Percentiles rank a stretch among this genome's conserved stretches.
These are phyloP conservation scores for Sceloporus tristichus DNA, from an alignment of 2,113 vertebrate species.

Conservation along the genomic window DNA sequence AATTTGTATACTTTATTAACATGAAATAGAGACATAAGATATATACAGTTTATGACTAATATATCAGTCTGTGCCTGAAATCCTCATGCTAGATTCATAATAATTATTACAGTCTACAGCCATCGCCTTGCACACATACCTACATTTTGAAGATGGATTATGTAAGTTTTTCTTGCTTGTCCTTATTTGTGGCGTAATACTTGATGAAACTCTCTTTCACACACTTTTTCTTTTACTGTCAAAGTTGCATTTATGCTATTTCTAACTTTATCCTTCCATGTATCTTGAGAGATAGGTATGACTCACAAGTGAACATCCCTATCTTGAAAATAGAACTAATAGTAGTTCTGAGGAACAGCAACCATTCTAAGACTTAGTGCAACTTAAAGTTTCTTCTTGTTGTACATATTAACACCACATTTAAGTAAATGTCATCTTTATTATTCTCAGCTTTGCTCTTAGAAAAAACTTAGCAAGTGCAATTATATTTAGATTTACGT, in stretches of 20 bases:
- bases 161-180: not conserved
- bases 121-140: not conserved
- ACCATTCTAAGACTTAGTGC: not conserved
- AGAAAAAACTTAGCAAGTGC: constrained; percentile 21
- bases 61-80: not conserved
- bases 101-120: not conserved
- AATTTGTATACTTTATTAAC: too few relatives aligned
- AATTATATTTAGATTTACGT: constrained; percentile 26
- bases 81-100: not conserved
- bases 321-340: not conserved
- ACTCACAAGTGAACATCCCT: not conserved
- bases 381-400: constrained; percentile 44
- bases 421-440: constrained; percentile 50
- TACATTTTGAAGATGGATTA: not conserved
- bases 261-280: not conserved
- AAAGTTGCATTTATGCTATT: not conserved
- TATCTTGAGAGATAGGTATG: not conserved
- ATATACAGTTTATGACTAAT: too few relatives aligned
- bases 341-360: not conserved
- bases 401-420: constrained; percentile 27
- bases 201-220: not conserved
- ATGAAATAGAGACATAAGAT: not conserved
- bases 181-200: not conserved
- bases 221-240: not conserved
- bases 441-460: constrained; percentile 44